Base-by-base conservation (phyloP, 2,888 invertebrate genomes). In the Hemaris fuciformis region DNA sequence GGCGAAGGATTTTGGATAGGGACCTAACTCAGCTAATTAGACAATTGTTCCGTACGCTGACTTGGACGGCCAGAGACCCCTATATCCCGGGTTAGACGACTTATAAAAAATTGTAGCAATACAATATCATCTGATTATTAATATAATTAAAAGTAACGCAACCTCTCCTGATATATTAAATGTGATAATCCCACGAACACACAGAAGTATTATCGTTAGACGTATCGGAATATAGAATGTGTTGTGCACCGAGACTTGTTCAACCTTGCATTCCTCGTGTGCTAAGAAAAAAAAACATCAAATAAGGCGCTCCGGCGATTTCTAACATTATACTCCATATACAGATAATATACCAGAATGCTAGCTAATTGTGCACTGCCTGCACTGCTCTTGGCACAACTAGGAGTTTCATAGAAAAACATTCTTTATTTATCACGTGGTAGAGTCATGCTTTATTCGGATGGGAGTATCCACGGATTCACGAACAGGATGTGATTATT, bases 261-360 rank as follows among this genome's bases (percentile, higher is more conserved):
- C 53, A 53, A 53, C 53, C 53, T 53, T 53, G 53, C 53, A 53
- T 53, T 53, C 53, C 53, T 53, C 53, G 53, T 53, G 53, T 53
- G 53, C 53, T 31, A 31, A 53, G 53, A 53, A 53, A 53, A 38
- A 25, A 53, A 53, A 53, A 53, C 53, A 53, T 53, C 53, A 53
- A 53, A 53, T 53, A 53, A 31, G 53, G 31, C 53, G 53, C 53
- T 27, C 53, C 31, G 53, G 53, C 53, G 27, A 53, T 53, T 53
- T 53, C 53, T 53, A 53, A 53, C 53, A 31, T 53, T 53, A 53
- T 53, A 53, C 53, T 53, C 53, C 53, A 53, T 53, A 53, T 31
- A 53, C 18, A 31, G 53, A 53, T 53, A 18, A 25, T 53, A 53
- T 53, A 27, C 31, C 18, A 18, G 53, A 53, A 53, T 53, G 53